Evolutionary conservation across 2,797 vertebrate species (phyloP).

Genomic region (Carcharodon carcharias): DNA sequence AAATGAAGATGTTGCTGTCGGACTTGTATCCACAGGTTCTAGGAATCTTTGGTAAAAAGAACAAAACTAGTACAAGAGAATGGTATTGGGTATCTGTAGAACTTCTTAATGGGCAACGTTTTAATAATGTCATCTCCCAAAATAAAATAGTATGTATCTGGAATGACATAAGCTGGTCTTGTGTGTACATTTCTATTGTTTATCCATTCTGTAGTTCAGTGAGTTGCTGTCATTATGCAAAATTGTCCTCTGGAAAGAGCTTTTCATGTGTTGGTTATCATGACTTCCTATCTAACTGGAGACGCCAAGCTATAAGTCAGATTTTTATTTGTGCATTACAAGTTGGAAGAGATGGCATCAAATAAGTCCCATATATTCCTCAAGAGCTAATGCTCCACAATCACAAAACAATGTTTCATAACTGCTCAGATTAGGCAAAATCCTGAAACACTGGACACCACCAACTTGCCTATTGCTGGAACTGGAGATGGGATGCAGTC

Average conservation of each 20-base stretch:
- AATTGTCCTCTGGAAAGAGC: background rate
- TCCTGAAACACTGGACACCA: background rate
- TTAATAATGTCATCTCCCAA: background rate
- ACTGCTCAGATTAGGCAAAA: background rate
- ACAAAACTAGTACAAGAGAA: background rate
- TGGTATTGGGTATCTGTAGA: background rate
- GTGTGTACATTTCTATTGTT: background rate
- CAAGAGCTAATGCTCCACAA: background rate
- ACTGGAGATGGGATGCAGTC: background rate
- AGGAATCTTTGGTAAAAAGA: background rate
- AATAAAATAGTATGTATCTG: background rate
- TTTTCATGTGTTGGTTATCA: background rate
- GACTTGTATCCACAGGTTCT: background rate
- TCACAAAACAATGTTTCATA: background rate
- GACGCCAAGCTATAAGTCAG: background rate
- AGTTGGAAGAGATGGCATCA: background rate
- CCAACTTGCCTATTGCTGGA: background rate
- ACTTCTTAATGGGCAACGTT: background rate
- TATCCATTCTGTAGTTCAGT: background rate
- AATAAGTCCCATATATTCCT: background rate
- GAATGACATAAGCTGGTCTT: constrained; percentile 32
- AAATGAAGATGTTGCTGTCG: background rate
- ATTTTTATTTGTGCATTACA: background rate
- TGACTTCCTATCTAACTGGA: background rate
- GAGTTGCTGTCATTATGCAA: background rate